These are phyloP conservation scores for Macquaria ambigua DNA, from an alignment of 2,113 vertebrate genomes.

Conservation along the genomic window DNA sequence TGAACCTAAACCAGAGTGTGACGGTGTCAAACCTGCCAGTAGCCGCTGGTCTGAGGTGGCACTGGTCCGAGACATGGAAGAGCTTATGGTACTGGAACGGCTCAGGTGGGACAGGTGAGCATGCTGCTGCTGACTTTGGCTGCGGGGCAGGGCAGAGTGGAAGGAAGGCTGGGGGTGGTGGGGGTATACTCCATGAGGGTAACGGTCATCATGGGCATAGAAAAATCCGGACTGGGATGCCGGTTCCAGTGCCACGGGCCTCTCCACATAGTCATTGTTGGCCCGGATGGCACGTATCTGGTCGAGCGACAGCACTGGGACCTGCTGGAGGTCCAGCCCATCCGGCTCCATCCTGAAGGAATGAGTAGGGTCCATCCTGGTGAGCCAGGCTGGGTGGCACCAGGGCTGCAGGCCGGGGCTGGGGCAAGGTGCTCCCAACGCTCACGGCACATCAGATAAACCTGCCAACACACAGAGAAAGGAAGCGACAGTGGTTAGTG, in stretches of 20 bases:
- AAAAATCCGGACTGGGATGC: conserved; percentile 86
- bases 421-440: conserved; percentile 63
- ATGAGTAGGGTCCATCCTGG: conserved; percentile 79
- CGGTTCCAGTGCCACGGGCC: conserved; percentile 86
- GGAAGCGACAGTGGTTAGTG: not conserved
- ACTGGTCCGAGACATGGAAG: conserved; percentile 95
- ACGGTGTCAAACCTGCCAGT: conserved; percentile 89
- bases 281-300: conserved; percentile 94
- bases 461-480: conserved; percentile 81
- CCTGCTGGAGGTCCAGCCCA: conserved; percentile 89
- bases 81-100: conserved; percentile 96
- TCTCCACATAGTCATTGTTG: conserved; percentile 98
- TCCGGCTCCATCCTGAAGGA: conserved; percentile 88
- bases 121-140: conserved; percentile 92
- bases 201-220: conserved; percentile 84
- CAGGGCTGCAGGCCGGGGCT: conserved; percentile 49
- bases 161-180: conserved; percentile 75
- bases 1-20: conserved; percentile 87
- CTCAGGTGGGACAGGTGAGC: conserved; percentile 89
- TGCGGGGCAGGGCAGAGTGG: conserved; percentile 83
- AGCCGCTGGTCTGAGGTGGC: conserved; percentile 95
- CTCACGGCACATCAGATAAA: conserved; percentile 93
- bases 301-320: conserved; percentile 92
- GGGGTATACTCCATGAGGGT: conserved; percentile 70
- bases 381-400: conserved; percentile 61